These are phyloP conservation scores for Hydroisotoma schaefferi DNA, from an alignment of 2,888 invertebrate species.

Conservation along the genomic window DNA sequence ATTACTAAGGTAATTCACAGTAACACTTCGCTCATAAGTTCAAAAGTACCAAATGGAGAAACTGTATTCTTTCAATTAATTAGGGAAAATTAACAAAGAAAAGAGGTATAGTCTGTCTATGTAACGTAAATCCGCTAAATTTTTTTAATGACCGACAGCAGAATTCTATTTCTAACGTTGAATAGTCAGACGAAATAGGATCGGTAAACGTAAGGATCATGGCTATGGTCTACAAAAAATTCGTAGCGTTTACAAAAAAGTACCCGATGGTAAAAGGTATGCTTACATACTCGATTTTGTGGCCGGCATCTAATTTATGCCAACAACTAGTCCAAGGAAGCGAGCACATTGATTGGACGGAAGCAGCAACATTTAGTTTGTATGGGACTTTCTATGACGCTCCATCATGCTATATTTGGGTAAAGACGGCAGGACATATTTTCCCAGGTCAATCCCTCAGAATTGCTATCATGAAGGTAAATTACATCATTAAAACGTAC, in stretches of 20 bases:
- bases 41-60: too few species aligned
- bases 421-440: slow-evolving; percentile 68
- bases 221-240: slow-evolving; percentile 16
- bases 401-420: slow-evolving; percentile 75
- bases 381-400: slow-evolving; percentile 79
- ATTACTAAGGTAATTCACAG: too few species aligned
- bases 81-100: too few species aligned
- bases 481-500: too few species aligned
- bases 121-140: too few species aligned
- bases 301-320: slow-evolving; percentile 67
- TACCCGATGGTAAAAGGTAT: slow-evolving; percentile 32
- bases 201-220: slow-evolving; percentile 5
- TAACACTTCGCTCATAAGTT: too few species aligned
- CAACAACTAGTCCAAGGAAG: slow-evolving; percentile 68
- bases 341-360: slow-evolving; percentile 53
- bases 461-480: slow-evolving; percentile 71
- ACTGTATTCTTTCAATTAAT: too few species aligned
- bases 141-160: too few species aligned
- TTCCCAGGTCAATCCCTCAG: slow-evolving; percentile 71
- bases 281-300: slow-evolving; percentile 60
- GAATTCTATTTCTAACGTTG: too few species aligned
- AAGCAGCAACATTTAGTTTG: slow-evolving; percentile 68
- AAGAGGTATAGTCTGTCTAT: too few species aligned
- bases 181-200: too few species aligned
- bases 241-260: slow-evolving; percentile 21